phyloP scores from a whole-genome alignment of 2,888 invertebrate species.

The Pristionchus fissidentatus region DNA sequence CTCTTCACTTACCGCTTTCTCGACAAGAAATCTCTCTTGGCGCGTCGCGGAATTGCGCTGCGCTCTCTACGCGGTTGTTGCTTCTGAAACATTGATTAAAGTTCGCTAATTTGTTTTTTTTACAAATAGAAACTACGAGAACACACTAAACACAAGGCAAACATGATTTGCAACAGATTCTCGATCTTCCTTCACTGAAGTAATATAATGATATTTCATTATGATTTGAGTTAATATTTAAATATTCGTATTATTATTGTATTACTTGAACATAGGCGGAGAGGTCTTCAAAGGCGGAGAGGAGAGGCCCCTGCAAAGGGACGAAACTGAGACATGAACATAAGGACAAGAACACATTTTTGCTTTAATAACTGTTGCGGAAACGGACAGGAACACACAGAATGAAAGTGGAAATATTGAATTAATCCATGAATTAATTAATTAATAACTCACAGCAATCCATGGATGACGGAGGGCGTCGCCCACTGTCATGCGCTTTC shows the following conservation, averaged over 20 bases:
- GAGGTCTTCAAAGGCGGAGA: constrained; percentile 74
- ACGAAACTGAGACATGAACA: constrained; percentile 44
- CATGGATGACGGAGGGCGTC: constrained; percentile 77
- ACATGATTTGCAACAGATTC: background rate
- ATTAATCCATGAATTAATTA: constrained; percentile 67
- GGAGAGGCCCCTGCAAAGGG: constrained; percentile 73
- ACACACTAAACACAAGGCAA: background rate
- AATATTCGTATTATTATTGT: too few species aligned
- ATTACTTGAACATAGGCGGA: constrained; percentile 75
- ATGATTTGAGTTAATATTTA: too few species aligned
- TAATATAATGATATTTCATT: too few species aligned
- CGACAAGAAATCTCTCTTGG: constrained; percentile 67
- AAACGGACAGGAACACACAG: background rate
- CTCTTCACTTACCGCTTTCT: constrained; percentile 54
- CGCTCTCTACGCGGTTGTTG: constrained; percentile 65
- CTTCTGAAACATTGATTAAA: constrained; percentile 54
- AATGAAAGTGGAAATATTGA: background rate
- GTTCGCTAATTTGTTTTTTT: too few species aligned
- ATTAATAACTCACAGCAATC: constrained; percentile 76
- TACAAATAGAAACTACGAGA: background rate
- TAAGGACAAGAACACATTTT: background rate
- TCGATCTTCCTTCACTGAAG: background rate
- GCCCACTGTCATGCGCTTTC: constrained; percentile 77
- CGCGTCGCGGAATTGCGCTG: constrained; percentile 66
- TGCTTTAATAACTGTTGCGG: too few species aligned